Conservation (phyloP, 2,113 vertebrate genomes). For the Paratilapia polleni region DNA sequence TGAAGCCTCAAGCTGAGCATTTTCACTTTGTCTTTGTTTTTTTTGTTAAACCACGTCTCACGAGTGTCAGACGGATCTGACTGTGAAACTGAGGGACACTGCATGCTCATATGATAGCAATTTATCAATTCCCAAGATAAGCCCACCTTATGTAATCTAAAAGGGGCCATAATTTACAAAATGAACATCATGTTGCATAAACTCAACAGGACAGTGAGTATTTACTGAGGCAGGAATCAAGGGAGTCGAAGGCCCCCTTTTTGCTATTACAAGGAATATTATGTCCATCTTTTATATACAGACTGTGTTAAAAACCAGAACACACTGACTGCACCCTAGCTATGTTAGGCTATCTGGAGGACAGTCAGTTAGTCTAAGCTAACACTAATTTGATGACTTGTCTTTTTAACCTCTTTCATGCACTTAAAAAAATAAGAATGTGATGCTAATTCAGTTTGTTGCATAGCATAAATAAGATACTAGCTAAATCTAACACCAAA, state of each 20-base stretch:
- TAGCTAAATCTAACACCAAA: background rate
- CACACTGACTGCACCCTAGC: background rate
- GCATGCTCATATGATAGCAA: background rate
- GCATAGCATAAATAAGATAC: background rate
- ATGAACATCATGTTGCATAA: background rate
- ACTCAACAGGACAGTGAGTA: background rate
- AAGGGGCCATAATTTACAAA: background rate
- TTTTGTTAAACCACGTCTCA: no score
- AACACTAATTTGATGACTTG: background rate
- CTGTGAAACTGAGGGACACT: no score
- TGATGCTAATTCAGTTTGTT: background rate
- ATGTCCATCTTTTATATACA: no score
- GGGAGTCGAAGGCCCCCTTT: background rate
- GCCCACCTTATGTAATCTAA: background rate
- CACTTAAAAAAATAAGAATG: background rate
- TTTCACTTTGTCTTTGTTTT: background rate
- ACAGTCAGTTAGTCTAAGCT: background rate
- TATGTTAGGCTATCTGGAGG: background rate
- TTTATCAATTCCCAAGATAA: background rate
- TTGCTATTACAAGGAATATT: background rate
- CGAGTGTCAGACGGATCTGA: background rate
- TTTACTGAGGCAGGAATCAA: rapidly evolving
- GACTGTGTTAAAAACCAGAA: background rate
- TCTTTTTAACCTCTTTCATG: background rate
- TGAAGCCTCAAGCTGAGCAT: background rate